Evolutionary conservation across 2,888 invertebrate genomes (phyloP).

Genomic region (Drosophila paucipuncta): DNA sequence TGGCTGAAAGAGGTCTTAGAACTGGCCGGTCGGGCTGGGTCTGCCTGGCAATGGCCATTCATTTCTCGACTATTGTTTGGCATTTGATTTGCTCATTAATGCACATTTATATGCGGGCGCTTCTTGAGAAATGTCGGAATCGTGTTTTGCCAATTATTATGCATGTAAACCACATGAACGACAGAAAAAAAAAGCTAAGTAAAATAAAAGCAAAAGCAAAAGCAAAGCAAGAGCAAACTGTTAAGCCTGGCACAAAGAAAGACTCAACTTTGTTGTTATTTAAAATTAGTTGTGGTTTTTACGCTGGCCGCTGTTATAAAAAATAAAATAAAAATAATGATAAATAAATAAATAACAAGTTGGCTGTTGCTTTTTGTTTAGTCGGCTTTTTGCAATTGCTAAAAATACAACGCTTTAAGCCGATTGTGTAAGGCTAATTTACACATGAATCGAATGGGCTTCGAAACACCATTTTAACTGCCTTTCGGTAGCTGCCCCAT

Average conservation of each 20-base stretch:
- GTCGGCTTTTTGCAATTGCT: slow-evolving; percentile 73
- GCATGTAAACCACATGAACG: slow-evolving; percentile 27
- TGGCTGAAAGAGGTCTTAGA: slow-evolving; percentile 38
- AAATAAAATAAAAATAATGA: slow-evolving; percentile 19
- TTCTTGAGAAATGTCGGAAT: slow-evolving; percentile 62
- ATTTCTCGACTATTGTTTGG: slow-evolving; percentile 33
- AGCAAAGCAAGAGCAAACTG: slow-evolving; percentile 15
- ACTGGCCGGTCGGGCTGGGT: slow-evolving; percentile 18
- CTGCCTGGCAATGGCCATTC: slow-evolving; percentile 30
- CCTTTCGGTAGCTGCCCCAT: slow-evolving; percentile 39
- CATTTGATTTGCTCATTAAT: slow-evolving; percentile 66
- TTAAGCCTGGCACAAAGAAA: slow-evolving; percentile 31
- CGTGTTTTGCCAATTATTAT: slow-evolving; percentile 57
- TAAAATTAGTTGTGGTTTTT: slow-evolving; percentile 70
- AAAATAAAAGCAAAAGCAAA: slow-evolving; percentile 19
- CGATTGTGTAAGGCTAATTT: slow-evolving; percentile 78
- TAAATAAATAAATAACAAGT: slow-evolving; percentile 52
- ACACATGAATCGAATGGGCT: slow-evolving; percentile 72
- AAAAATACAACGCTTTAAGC: slow-evolving; percentile 72
- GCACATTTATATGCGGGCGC: slow-evolving; percentile 55
- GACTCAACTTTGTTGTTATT: slow-evolving; percentile 57
- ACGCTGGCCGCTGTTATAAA: slow-evolving; percentile 38
- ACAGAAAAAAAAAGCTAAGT: slow-evolving; percentile 8
- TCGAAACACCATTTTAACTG: slow-evolving; percentile 44
- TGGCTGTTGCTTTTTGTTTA: slow-evolving; percentile 27